Evolutionary conservation across 2,888 invertebrate genomes (phyloP).

Genomic region (Cheilosia soror): DNA sequence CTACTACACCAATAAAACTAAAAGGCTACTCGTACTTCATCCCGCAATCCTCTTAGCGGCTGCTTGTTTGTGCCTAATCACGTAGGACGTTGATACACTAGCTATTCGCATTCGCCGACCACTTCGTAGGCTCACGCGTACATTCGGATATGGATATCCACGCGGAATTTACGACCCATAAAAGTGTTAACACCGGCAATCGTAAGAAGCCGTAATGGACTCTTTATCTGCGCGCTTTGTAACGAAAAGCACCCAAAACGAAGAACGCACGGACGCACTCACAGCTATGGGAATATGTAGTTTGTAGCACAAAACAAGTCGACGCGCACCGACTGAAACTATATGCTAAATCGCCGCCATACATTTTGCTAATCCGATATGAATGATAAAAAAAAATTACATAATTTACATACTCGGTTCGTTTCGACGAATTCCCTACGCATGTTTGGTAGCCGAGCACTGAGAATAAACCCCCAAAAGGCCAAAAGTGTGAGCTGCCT

Average conservation of each 20-base stretch:
- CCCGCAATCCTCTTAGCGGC: slow-evolving; percentile 24
- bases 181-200: slow-evolving; percentile 70
- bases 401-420: slow-evolving; percentile 43
- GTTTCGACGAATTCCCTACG: neutral
- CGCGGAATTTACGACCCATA: slow-evolving; percentile 68
- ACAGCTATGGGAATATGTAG: neutral
- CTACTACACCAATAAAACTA: slow-evolving; percentile 46
- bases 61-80: slow-evolving; percentile 54
- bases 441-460: neutral
- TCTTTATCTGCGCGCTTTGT: slow-evolving; percentile 43
- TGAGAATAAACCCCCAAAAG: neutral
- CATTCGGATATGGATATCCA: slow-evolving; percentile 21
- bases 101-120: slow-evolving; percentile 3
- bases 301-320: slow-evolving; percentile 3
- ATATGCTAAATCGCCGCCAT: slow-evolving; percentile 33
- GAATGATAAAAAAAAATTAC: slow-evolving; percentile 38
- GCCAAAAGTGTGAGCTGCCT: slow-evolving; percentile 39
- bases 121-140: neutral
- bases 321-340: slow-evolving; percentile 10
- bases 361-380: slow-evolving; percentile 41
- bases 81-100: slow-evolving; percentile 60
- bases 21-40: slow-evolving; percentile 39
- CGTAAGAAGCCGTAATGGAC: slow-evolving; percentile 67
- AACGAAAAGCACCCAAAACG: neutral
- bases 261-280: neutral